Evolutionary conservation across 2,797 vertebrate genomes (phyloP).

Genomic region (Pygocentrus nattereri): DNA sequence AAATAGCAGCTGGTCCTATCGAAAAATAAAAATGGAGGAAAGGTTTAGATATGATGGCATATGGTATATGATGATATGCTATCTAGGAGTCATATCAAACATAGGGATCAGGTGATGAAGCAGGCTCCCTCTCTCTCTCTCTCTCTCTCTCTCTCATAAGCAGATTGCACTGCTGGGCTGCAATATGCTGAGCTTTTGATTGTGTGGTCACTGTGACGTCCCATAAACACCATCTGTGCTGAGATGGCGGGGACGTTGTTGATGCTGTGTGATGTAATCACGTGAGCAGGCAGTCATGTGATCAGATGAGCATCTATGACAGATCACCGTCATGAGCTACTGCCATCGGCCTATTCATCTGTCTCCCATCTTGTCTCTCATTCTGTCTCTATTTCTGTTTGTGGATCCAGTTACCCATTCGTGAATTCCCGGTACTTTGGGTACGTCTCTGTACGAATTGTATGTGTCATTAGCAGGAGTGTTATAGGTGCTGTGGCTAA

Average conservation of each 20-base stretch:
- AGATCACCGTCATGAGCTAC: neutral
- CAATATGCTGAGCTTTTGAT: conserved; percentile 55
- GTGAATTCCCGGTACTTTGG: conserved; percentile 8
- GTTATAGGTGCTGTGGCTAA: conserved; percentile 21
- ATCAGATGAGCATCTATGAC: conserved; percentile 29
- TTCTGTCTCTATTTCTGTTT: neutral
- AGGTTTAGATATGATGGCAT: too few relatives aligned
- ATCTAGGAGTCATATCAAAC: neutral
- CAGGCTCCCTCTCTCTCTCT: conserved; percentile 21
- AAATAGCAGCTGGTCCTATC: neutral
- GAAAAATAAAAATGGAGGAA: neutral
- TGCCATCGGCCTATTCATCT: neutral
- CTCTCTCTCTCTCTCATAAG: conserved; percentile 18
- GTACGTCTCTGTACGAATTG: neutral
- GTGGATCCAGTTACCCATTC: neutral
- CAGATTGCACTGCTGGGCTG: conserved; percentile 26
- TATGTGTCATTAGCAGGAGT: conserved; percentile 19
- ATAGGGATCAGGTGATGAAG: conserved; percentile 5
- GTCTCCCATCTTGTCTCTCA: neutral
- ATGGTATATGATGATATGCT: too few relatives aligned
- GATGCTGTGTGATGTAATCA: conserved; percentile 46
- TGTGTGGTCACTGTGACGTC: conserved; percentile 45
- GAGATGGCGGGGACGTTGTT: conserved; percentile 17
- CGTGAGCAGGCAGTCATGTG: conserved; percentile 34
- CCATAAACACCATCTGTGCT: conserved; percentile 56